Conservation (phyloP, 2,113 vertebrate genomes). For the Prolemur simus region DNA sequence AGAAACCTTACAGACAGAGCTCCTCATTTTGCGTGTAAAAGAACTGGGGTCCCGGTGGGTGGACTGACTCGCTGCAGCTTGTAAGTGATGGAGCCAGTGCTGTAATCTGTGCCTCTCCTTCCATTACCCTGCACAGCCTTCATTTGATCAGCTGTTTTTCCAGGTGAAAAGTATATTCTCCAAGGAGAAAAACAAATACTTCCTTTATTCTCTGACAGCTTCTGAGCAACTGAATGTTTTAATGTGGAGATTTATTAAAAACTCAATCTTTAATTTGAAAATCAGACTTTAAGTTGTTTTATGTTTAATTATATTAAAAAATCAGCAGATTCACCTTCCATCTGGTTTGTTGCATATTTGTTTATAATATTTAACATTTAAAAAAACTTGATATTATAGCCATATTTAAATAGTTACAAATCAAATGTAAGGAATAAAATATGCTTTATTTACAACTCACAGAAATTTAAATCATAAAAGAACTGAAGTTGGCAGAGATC, state of each 20-base stretch:
- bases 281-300: background rate
- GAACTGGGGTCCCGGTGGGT: background rate
- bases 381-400: background rate
- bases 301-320: background rate
- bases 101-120: background rate
- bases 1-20: background rate
- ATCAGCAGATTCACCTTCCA: background rate
- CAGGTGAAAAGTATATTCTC: conserved; percentile 23
- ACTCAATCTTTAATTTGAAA: conserved; percentile 40
- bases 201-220: conserved; percentile 12
- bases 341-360: background rate
- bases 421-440: background rate
- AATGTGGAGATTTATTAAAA: conserved; percentile 21
- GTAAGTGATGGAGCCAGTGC: background rate
- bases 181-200: background rate
- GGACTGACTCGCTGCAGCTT: background rate
- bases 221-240: background rate
- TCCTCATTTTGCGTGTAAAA: background rate
- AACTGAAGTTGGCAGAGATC: conserved; percentile 53
- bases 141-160: conserved; percentile 11
- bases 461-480: conserved; percentile 21
- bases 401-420: conserved; percentile 34
- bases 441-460: background rate
- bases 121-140: background rate
- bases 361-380: background rate